phyloP scores from a whole-genome alignment of 2,113 vertebrate genomes.

The Tetraodon nigroviridis region DNA sequence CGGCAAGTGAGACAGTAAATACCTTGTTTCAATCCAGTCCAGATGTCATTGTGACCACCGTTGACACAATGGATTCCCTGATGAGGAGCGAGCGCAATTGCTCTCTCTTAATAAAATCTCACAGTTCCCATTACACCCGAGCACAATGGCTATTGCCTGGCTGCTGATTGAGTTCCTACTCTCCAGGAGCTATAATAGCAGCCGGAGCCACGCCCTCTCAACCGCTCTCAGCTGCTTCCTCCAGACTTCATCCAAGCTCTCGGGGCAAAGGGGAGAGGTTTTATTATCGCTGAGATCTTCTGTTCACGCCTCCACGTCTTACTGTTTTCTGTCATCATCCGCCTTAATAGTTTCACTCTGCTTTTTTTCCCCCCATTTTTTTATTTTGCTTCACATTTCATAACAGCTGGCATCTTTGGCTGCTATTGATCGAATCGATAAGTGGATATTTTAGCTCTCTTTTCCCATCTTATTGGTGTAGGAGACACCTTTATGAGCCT shows the following conservation, averaged over 20 bases:
- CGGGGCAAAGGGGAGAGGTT: background rate
- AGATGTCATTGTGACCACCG: slow-evolving; percentile 69
- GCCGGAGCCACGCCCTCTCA: slow-evolving; percentile 31
- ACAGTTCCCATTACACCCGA: slow-evolving; percentile 74
- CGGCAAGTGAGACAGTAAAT: slow-evolving; percentile 70
- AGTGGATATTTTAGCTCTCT: slow-evolving; percentile 43
- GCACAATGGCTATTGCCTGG: slow-evolving; percentile 71
- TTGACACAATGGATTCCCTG: slow-evolving; percentile 71
- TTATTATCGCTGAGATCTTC: slow-evolving; percentile 23
- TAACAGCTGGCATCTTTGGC: slow-evolving; percentile 24
- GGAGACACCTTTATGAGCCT: slow-evolving; percentile 31
- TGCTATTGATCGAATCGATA: slow-evolving; percentile 53
- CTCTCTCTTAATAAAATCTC: slow-evolving; percentile 81
- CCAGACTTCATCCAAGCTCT: slow-evolving; percentile 7
- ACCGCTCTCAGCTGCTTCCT: slow-evolving; percentile 16
- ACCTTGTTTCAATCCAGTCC: slow-evolving; percentile 67
- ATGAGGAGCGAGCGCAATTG: slow-evolving; percentile 78
- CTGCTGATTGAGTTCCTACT: slow-evolving; percentile 77
- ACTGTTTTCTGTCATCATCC: background rate
- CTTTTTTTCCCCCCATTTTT: background rate
- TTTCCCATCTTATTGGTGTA: slow-evolving; percentile 31
- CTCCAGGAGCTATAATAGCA: slow-evolving; percentile 64
- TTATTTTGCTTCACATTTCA: slow-evolving; percentile 22
- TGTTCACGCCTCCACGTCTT: background rate
- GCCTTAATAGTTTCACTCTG: background rate